A percentile compares a stretch with the other conserved stretches of the same genome.
Conservation (phyloP, 2,797 vertebrate genomes). For the Amphiprion clarkii region DNA sequence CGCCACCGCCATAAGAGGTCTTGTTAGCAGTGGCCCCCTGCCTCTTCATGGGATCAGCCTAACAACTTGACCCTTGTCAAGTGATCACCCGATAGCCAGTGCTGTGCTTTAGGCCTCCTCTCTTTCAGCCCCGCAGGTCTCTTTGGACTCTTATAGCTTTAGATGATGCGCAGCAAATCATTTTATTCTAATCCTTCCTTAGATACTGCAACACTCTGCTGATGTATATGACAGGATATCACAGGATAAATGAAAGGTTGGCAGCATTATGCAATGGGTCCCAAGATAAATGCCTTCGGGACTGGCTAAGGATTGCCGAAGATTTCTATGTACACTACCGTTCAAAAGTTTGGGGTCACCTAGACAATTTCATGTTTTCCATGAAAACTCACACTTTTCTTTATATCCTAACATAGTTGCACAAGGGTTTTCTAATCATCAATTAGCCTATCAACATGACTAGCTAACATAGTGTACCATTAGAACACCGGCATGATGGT, state of each 20-base stretch:
- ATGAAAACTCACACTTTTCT: too few relatives aligned
- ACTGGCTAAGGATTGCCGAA: background rate
- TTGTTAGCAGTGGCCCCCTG: conserved; percentile 74
- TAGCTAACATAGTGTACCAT: too few relatives aligned
- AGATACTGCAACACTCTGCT: background rate
- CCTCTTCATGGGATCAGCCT: conserved; percentile 75
- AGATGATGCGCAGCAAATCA: conserved; percentile 8
- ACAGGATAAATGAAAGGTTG: background rate
- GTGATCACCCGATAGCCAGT: conserved; percentile 79
- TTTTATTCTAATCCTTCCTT: conserved; percentile 8
- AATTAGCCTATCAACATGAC: too few relatives aligned
- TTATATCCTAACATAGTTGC: too few relatives aligned
- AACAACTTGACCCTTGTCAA: conserved; percentile 81
- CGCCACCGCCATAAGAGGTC: conserved; percentile 71
- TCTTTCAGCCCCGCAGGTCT: conserved; percentile 22
- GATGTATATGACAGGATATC: background rate
- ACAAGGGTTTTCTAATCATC: too few relatives aligned
- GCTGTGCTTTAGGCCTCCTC: conserved; percentile 44
- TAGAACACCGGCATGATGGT: too few relatives aligned
- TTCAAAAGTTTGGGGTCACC: too few relatives aligned
- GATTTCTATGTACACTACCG: background rate
- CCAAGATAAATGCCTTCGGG: too few relatives aligned
- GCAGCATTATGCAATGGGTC: background rate
- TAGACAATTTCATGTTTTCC: too few relatives aligned
- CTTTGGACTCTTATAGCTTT: conserved; percentile 26